Evolutionary conservation across 1,140 invertebrate species (phyloP).

Genomic region (Drosophila tropicalis): DNA sequence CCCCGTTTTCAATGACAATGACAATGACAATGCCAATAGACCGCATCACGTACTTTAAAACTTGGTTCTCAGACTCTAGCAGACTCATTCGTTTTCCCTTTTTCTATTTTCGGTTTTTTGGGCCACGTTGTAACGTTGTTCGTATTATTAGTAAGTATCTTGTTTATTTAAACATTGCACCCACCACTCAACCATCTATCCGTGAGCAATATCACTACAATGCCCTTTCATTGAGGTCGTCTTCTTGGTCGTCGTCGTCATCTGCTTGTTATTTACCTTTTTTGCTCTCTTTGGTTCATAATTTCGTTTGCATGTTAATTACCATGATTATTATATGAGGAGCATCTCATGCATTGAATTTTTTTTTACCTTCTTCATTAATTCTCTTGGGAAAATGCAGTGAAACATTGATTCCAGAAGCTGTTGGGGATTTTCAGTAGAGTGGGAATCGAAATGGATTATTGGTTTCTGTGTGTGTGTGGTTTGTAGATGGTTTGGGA

Average conservation of each 20-base stretch:
- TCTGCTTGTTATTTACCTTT: constrained; percentile 59
- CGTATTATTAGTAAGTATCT: constrained; percentile 15
- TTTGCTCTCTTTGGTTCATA: constrained; percentile 70
- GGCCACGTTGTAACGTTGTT: constrained; percentile 45
- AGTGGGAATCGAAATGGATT: not conserved
- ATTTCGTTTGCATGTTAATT: constrained; percentile 82
- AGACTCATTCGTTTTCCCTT: constrained; percentile 26
- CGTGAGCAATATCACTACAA: constrained; percentile 49
- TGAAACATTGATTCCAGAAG: constrained; percentile 32
- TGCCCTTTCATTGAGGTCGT: constrained; percentile 59
- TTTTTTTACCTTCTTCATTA: constrained; percentile 29
- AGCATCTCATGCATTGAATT: constrained; percentile 14
- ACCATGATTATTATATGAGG: constrained; percentile 73
- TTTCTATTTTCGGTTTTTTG: constrained; percentile 29
- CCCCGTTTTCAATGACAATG: constrained; percentile 53
- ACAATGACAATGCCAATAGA: constrained; percentile 70
- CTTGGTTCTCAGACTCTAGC: constrained; percentile 58
- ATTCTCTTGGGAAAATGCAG: constrained; percentile 70
- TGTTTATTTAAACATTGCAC: constrained; percentile 66
- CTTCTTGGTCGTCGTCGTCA: not conserved
- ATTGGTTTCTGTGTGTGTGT: not conserved
- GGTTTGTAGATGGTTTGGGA: not conserved
- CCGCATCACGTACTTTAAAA: constrained; percentile 58
- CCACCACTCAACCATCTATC: constrained; percentile 6
- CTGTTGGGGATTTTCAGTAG: constrained; percentile 4